Evolutionary conservation across 2,797 vertebrate species (phyloP), one percentile per base, ranked within the genome.

Genomic region (Gambelia wislizenii): DNA sequence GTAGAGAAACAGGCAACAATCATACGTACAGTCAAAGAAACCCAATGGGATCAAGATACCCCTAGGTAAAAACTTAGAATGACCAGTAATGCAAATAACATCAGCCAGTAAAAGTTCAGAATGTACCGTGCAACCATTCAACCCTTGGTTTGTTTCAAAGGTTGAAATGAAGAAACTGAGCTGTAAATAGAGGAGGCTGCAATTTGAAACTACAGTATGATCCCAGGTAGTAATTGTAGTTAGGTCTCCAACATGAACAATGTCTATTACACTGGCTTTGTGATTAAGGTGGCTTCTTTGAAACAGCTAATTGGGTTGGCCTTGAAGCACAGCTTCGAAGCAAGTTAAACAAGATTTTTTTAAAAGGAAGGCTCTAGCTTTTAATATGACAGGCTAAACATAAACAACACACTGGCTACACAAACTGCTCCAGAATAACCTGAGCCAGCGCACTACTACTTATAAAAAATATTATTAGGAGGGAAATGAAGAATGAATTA

Each of bases 301-400:
- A 69, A 79, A 77, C 33, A 52, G 74, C 56, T 47, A 49, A 86
- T 36, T 77, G 56, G 59, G 20, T 42, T 64, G 12, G 56, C 44
- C 78, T 86, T 86, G 30, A 87, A 49, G 44, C 44, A 18, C 30
- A 36, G 75, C 76, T 87, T 52, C 54, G 33, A 86, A 86, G 39
- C 84, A 86, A 77, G 84, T 47, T 22, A 12, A 86, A 61, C 56
- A 77, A 64, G 74, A 22, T 61, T 64, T n/a, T 69, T 49, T 54
- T 36, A 2, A 54, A 76, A 59, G 47, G 36, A 39, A 75, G 36
- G 5, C 30, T 69, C 82, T 69, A 33, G 69, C n/a, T 18, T 72
- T 30, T 30, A 33, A 13, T 20, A 72, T 25, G 18, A 9, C 61
- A 33, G 30, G 30, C 1, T 83, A 25, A 75, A 42, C 9, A 39